These are phyloP conservation scores for Megaleporinus macrocephalus DNA, from an alignment of 2,113 vertebrate species.

Conservation along the genomic window DNA sequence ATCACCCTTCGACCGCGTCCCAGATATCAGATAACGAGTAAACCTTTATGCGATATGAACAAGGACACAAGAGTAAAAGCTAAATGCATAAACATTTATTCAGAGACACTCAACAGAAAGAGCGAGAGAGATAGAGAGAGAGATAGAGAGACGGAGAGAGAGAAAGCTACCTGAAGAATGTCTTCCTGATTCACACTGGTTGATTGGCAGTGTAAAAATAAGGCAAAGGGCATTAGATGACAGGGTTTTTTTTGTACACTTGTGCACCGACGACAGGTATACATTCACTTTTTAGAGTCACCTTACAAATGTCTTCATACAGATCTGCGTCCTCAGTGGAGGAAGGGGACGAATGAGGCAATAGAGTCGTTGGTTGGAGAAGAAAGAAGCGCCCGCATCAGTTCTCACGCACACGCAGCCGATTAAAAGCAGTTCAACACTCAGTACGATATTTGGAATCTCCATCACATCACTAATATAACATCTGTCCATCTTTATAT, in stretches of 20 bases:
- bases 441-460: not conserved
- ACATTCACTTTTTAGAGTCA: constrained; percentile 9
- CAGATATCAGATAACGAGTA: not conserved
- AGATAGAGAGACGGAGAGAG: constrained; percentile 12
- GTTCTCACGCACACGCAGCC: not conserved
- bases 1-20: not conserved
- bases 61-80: not conserved
- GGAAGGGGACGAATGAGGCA: not conserved
- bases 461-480: not conserved
- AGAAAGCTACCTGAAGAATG: constrained; percentile 42
- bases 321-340: not conserved
- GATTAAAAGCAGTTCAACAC: not conserved
- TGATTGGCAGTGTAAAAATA: constrained; percentile 50
- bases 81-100: constrained; percentile 50
- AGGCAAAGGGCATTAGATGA: constrained; percentile 44
- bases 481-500: constrained; percentile 7
- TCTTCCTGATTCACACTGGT: constrained; percentile 42
- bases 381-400: not conserved
- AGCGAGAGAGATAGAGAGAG: constrained; percentile 15
- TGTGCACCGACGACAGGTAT: constrained; percentile 10
- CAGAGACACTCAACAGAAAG: constrained; percentile 31
- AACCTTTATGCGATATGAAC: too few species aligned
- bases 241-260: constrained; percentile 14
- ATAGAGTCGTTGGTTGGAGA: not conserved
- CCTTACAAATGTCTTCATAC: constrained; percentile 13